Evolutionary conservation across 2,797 vertebrate genomes (phyloP).

Genomic region (Sebastes nivosus): DNA sequence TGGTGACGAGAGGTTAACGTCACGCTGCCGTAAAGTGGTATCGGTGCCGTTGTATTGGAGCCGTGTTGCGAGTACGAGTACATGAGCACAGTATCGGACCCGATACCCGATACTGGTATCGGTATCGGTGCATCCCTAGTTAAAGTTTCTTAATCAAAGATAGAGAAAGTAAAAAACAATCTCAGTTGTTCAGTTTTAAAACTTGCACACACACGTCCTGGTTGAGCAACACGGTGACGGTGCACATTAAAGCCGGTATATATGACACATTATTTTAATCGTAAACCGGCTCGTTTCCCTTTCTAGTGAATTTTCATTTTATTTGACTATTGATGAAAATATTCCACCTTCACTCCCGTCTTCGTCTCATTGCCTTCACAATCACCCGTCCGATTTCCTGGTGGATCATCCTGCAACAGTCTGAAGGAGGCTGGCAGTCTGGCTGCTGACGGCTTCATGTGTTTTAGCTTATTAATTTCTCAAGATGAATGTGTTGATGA

Average conservation of each 20-base stretch:
- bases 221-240: too few relatives aligned
- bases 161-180: not conserved
- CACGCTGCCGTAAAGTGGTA: rapidly evolving
- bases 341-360: not conserved
- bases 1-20: too few relatives aligned
- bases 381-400: constrained; percentile 20
- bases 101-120: too few relatives aligned
- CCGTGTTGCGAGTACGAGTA: too few relatives aligned
- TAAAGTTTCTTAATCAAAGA: not conserved
- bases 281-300: too few relatives aligned
- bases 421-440: constrained; percentile 15
- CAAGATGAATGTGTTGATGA: constrained; percentile 45
- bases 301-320: not conserved
- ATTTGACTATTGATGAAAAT: not conserved
- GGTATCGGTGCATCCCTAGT: too few relatives aligned
- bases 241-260: too few relatives aligned
- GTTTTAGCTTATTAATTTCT: constrained; percentile 54
- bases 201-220: not conserved
- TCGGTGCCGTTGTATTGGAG: too few relatives aligned
- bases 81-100: too few relatives aligned
- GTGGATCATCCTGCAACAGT: constrained; percentile 12
- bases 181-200: not conserved
- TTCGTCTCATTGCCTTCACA: not conserved
- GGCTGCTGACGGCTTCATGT: constrained; percentile 18
- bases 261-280: too few relatives aligned